Evolutionary conservation across 2,888 invertebrate species (phyloP), one percentile per base, ranked within the genome.

Genomic region (Ischnus inquisitorius): DNA sequence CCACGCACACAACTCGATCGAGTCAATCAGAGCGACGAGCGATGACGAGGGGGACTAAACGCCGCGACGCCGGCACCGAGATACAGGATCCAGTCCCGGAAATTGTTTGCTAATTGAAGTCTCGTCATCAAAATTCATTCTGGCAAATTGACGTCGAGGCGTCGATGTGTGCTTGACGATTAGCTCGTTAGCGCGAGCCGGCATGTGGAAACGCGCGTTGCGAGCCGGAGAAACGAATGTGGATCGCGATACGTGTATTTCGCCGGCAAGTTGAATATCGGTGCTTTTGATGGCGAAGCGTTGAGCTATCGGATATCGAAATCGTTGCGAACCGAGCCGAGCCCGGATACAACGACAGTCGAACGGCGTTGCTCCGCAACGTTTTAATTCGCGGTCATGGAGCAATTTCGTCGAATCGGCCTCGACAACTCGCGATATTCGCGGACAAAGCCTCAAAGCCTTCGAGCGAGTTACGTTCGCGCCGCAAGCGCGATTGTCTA

Each of bases 321-420:
- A 78, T 78, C 67, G 68, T 74, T 64, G 46, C 16, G 41, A 19
- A 10, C 6, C 41, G 28, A 22, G 25, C 43, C 46, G 22, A 48
- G 48, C 25, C 51, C 41, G 57, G 8, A 34, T 34, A 8, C 34
- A 4, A 41, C 39, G 54, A 43, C 48, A 39, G 19, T 25, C 22
- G 19, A 22, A 12, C 43, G 43, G n/a, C 54, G 43, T 22, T 48
- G 34, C 60, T 72, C 60, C 72, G 60, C 71, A 67, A 76, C 72
- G 72, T 83, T 79, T 79, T 83, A 83, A 83, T 79, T 79, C 82
- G 25, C 43, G 62, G 51, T 51, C 79, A 72, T 72, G 10, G 65
- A 67, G 43, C 72, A 57, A 83, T 76, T 67, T 28, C 48, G 71
- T 71, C 12, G 62, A 67, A 83, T 76, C 67, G 76, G 60, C 51